Conservation (phyloP, 2,797 vertebrate species). For the Chromobotia macracanthus region DNA sequence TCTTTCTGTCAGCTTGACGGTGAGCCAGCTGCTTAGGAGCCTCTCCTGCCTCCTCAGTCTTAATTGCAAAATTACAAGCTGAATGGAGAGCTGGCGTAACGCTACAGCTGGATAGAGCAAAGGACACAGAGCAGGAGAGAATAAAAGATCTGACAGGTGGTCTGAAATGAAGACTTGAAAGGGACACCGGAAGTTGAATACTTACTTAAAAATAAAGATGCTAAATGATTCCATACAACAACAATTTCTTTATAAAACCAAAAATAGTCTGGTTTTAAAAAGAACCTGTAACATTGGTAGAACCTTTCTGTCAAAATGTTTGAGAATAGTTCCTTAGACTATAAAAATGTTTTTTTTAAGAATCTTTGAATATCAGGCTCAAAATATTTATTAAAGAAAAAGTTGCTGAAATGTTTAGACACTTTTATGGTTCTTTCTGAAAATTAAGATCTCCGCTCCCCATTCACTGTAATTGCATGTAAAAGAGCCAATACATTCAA, state of each 20-base stretch:
- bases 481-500: not conserved
- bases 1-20: constrained; percentile 26
- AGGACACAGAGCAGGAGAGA: not conserved
- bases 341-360: too few relatives aligned
- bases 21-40: constrained; percentile 26
- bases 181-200: not conserved
- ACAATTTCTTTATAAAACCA: too few relatives aligned
- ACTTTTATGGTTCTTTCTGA: not conserved
- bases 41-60: constrained; percentile 33
- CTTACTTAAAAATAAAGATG: not conserved
- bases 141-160: not conserved
- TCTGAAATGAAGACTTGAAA: not conserved
- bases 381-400: too few relatives aligned
- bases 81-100: constrained; percentile 13
- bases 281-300: too few relatives aligned
- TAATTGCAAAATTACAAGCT: constrained; percentile 45
- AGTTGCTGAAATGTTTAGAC: not conserved
- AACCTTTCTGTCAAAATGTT: too few relatives aligned
- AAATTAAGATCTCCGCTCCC: not conserved
- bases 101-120: constrained; percentile 5
- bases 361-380: too few relatives aligned
- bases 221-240: not conserved
- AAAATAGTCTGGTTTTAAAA: too few relatives aligned
- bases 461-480: not conserved
- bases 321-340: too few relatives aligned